These are phyloP conservation scores for Plagodis pulveraria DNA, from an alignment of 2,888 invertebrate genomes.

Conservation along the genomic window DNA sequence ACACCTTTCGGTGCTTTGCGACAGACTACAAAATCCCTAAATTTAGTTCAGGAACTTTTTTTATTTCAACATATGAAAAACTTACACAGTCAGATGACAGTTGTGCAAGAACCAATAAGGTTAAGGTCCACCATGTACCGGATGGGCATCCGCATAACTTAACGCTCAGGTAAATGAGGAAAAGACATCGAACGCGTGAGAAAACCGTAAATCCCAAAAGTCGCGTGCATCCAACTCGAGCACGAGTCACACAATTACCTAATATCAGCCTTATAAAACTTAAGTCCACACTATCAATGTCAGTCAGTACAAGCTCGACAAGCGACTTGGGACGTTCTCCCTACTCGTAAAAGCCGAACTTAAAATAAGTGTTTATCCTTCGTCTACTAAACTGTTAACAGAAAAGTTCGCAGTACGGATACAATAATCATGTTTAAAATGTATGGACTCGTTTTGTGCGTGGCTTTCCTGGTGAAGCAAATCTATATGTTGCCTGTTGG, in stretches of 20 bases:
- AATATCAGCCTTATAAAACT: neutral
- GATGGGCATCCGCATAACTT: too few relatives aligned
- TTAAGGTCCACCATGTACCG: too few relatives aligned
- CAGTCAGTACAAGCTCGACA: neutral
- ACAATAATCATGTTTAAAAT: too few relatives aligned
- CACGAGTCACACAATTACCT: neutral
- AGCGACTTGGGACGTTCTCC: neutral
- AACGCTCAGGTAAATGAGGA: neutral
- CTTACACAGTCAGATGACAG: too few relatives aligned
- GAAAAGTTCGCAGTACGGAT: too few relatives aligned
- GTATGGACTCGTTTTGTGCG: neutral
- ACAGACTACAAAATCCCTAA: too few relatives aligned
- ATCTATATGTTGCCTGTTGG: constrained; percentile 2
- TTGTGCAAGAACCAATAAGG: too few relatives aligned
- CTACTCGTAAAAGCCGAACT: too few relatives aligned
- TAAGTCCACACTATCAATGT: neutral
- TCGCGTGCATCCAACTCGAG: neutral
- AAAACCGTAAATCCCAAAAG: neutral
- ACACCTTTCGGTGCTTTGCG: too few relatives aligned
- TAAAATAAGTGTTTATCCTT: too few relatives aligned
- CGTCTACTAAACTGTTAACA: neutral
- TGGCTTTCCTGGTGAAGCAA: constrained; percentile 2
- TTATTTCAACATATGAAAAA: too few relatives aligned
- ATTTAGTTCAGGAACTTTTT: too few relatives aligned
- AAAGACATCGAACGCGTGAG: neutral